These are phyloP conservation scores for Paralichthys olivaceus DNA, from an alignment of 2,113 vertebrate species.

Conservation along the genomic window DNA sequence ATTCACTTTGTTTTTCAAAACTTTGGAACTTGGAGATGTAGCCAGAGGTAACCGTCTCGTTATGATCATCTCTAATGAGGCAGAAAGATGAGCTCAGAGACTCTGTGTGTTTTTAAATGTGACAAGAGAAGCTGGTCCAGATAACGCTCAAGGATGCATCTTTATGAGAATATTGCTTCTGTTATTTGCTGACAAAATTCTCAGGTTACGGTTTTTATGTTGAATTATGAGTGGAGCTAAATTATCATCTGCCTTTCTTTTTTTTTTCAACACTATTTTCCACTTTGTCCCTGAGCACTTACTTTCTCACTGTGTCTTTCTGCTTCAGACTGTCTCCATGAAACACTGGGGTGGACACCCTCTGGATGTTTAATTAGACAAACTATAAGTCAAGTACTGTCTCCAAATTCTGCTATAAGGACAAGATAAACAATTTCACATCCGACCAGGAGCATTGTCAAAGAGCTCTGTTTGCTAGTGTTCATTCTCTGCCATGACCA, in stretches of 20 bases:
- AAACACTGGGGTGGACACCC: neutral
- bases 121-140: constrained; percentile 29
- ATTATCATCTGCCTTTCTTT: neutral
- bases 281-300: neutral
- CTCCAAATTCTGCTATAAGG: constrained; percentile 54
- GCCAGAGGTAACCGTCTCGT: constrained; percentile 62
- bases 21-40: constrained; percentile 34
- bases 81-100: constrained; percentile 36
- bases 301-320: constrained; percentile 5
- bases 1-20: constrained; percentile 40
- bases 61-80: constrained; percentile 71
- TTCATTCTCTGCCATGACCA: constrained; percentile 53
- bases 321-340: neutral
- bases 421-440: constrained; percentile 56
- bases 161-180: constrained; percentile 14
- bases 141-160: constrained; percentile 28
- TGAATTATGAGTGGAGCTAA: constrained; percentile 3
- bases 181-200: constrained; percentile 29
- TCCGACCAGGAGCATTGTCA: constrained; percentile 56
- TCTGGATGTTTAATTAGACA: constrained; percentile 39
- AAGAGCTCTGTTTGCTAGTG: constrained; percentile 45
- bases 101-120: constrained; percentile 31
- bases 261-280: neutral
- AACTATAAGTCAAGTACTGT: constrained; percentile 37
- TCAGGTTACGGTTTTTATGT: constrained; percentile 14